Evolutionary conservation across 1,140 invertebrate species (phyloP).

Genomic region (Drosophila jambulina): DNA sequence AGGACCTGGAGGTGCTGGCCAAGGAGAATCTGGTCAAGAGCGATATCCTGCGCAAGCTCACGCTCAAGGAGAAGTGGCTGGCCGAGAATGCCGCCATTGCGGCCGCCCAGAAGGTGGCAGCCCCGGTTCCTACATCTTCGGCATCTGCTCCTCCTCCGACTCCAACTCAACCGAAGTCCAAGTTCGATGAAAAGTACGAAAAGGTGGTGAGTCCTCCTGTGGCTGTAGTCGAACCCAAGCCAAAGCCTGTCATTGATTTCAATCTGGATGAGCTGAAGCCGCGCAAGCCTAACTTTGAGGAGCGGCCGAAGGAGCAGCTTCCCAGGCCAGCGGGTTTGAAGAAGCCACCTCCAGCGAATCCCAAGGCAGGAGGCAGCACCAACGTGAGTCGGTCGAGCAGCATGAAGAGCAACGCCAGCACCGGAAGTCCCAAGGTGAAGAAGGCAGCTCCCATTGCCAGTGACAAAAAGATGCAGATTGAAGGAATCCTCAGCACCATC

Average conservation of each 20-base stretch:
- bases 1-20: constrained; percentile 78
- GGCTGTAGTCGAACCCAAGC: constrained; percentile 30
- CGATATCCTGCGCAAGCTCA: constrained; percentile 82
- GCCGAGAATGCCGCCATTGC: constrained; percentile 76
- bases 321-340: constrained; percentile 36
- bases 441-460: constrained; percentile 24
- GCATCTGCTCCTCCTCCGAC: neutral
- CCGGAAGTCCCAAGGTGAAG: constrained; percentile 40
- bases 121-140: neutral
- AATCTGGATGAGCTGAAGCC: constrained; percentile 68
- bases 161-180: constrained; percentile 63
- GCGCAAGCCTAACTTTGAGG: constrained; percentile 72
- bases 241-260: constrained; percentile 68
- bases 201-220: constrained; percentile 47
- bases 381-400: constrained; percentile 72
- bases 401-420: constrained; percentile 60
- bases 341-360: constrained; percentile 38
- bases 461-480: constrained; percentile 68
- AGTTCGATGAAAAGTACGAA: constrained; percentile 73
- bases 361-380: constrained; percentile 50
- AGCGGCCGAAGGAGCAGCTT: constrained; percentile 62
- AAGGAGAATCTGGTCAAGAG: constrained; percentile 84
- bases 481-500: constrained; percentile 63
- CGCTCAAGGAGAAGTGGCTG: constrained; percentile 83
- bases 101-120: constrained; percentile 22